Evolutionary conservation across 1,140 invertebrate genomes (phyloP).

Genomic region (Maconellicoccus hirsutus): DNA sequence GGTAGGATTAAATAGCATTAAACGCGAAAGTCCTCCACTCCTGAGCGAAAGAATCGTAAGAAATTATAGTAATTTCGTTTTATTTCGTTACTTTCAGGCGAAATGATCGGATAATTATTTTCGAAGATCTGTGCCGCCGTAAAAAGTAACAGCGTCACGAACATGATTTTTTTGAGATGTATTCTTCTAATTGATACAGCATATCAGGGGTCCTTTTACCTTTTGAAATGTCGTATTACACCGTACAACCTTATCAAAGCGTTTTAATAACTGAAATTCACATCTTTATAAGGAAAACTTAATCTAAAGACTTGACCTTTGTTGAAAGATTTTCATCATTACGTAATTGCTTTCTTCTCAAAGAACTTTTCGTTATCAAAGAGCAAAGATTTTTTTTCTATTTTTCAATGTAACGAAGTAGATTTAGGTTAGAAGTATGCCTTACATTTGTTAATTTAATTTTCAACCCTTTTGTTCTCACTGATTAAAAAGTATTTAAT

Average conservation of each 20-base stretch:
- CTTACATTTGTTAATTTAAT: no score
- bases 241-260: background rate
- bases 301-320: background rate
- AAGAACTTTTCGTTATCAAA: background rate
- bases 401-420: background rate
- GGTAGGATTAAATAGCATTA: background rate
- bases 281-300: background rate
- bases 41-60: background rate
- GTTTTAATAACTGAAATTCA: background rate
- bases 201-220: background rate
- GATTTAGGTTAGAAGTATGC: no score
- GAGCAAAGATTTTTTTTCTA: background rate
- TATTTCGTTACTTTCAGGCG: background rate
- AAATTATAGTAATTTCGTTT: constrained; percentile 6
- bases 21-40: background rate
- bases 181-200: background rate
- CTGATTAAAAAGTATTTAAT: background rate
- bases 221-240: background rate
- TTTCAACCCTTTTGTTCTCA: background rate
- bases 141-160: background rate
- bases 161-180: no score
- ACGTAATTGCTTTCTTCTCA: background rate
- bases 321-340: constrained; percentile 1
- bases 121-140: background rate
- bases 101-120: constrained; percentile 9